Base-by-base conservation (phyloP, 2,113 vertebrate genomes). In the Chaetura pelagica region DNA sequence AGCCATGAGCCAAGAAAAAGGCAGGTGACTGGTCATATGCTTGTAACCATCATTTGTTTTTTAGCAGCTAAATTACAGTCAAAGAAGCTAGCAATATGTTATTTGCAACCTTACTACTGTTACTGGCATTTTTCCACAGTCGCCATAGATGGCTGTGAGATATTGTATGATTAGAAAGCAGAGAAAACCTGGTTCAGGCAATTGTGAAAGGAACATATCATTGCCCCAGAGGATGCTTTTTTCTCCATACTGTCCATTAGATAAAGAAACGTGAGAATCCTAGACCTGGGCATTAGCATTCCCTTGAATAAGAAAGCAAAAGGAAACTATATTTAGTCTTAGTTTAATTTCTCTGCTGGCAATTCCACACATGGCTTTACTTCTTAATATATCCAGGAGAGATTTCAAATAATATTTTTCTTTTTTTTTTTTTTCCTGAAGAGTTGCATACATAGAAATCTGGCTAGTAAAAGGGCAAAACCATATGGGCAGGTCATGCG, bases 11-110 rank as follows among this genome's bases (percentile, higher is more conserved):
- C 48, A 71, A 44, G 64, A 95, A 96, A 76, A 69, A 93, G 51
- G 75, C 79, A 94, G 68, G 88, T 87, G 73, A 54, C 79, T 88
- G 61, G 79, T 95, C 83, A 94, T 71, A 90, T 92, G 85, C 72
- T 92, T 58, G 48, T 34, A 81, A 72, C 62, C 49, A 88, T 61
- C 49, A 71, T 77, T 88, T 88, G 68, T 23, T 95, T 96, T 95
- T 67, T 76, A 95, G 61, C 46, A 88, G 85, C 51, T 93, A 76
- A 94, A 82, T 84, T 71, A 57, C 44, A 71, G 69, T 78, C 76
- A 63, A 74, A 82, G 62, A 64, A 69, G 10, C 46, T 48, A 80
- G 52, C 68, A 72, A 19, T 62, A 5, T 66, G 72, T 83, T 83
- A 71, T 71, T 87, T 96, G 48, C 49, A 87, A n/a, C 72, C 79